A percentile compares a stretch with the other conserved stretches of the same genome.
Evolutionary conservation across 2,797 vertebrate species (phyloP).

Genomic region (Coluber constrictor): DNA sequence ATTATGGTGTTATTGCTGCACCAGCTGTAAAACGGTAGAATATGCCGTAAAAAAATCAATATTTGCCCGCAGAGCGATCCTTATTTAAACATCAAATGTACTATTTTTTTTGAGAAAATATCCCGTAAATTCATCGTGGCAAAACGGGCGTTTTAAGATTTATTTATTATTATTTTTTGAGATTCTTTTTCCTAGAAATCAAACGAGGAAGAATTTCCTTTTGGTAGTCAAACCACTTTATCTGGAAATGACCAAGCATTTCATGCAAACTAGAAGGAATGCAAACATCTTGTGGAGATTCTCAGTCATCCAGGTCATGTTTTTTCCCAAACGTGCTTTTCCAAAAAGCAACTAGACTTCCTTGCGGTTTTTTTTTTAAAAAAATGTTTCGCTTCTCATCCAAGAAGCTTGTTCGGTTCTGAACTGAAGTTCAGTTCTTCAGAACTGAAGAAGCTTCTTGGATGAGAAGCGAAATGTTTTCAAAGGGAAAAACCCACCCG

Average conservation of each 20-base stretch:
- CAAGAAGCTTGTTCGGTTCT: background rate
- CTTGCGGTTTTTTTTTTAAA: background rate
- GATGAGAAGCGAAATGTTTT: background rate
- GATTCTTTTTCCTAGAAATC: background rate
- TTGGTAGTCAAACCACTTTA: background rate
- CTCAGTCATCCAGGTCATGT: background rate
- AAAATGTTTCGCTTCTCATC: background rate
- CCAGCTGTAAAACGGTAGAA: slow-evolving; percentile 11
- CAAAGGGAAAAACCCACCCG: too few species aligned
- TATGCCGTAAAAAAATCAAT: background rate
- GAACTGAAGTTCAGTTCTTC: too few species aligned
- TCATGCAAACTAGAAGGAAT: too few species aligned
- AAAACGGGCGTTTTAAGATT: background rate
- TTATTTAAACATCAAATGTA: slow-evolving; percentile 9
- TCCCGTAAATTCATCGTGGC: background rate
- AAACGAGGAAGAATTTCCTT: background rate
- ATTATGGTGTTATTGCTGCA: slow-evolving; percentile 2
- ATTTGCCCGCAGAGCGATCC: slow-evolving; percentile 8
- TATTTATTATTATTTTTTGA: too few species aligned
- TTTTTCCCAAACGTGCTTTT: background rate
- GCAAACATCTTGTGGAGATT: background rate
- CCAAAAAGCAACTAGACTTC: background rate
- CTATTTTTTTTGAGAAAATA: background rate
- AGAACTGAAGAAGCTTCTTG: background rate
- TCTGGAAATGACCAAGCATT: too few species aligned